phyloP scores from a whole-genome alignment of 2,113 vertebrate genomes.

The Cyanistes caeruleus region DNA sequence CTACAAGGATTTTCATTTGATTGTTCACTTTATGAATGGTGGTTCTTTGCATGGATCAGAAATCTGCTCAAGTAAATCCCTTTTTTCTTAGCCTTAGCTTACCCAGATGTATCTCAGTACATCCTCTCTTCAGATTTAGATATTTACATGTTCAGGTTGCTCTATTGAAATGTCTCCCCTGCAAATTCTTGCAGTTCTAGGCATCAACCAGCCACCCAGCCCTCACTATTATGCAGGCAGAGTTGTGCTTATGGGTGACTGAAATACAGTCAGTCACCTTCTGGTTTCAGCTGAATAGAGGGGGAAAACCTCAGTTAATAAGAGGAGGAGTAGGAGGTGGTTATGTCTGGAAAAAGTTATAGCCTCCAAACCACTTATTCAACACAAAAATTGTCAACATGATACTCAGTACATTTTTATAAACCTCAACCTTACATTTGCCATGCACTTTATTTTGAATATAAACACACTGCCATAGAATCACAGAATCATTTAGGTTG shows the following conservation, averaged over 20 bases:
- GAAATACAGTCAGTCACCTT: neutral
- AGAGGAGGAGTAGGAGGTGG: neutral
- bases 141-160: neutral
- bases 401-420: neutral
- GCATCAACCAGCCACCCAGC: neutral
- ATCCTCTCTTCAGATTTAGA: neutral
- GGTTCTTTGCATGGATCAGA: neutral
- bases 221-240: neutral
- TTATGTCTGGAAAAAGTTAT: neutral
- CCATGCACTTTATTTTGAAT: neutral
- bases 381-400: neutral
- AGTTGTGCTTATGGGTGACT: neutral
- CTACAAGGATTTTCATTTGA: neutral
- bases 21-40: neutral
- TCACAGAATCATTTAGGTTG: rapidly evolving
- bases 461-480: neutral
- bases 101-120: neutral
- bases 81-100: neutral
- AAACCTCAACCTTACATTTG: neutral
- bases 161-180: neutral
- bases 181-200: neutral
- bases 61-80: neutral
- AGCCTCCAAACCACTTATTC: neutral
- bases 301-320: neutral
- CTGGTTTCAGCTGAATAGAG: neutral